A percentile compares a stretch with the other conserved stretches of the same genome.
Evolutionary conservation across 2,888 invertebrate genomes (phyloP).

Genomic region (Agrotis segetum): DNA sequence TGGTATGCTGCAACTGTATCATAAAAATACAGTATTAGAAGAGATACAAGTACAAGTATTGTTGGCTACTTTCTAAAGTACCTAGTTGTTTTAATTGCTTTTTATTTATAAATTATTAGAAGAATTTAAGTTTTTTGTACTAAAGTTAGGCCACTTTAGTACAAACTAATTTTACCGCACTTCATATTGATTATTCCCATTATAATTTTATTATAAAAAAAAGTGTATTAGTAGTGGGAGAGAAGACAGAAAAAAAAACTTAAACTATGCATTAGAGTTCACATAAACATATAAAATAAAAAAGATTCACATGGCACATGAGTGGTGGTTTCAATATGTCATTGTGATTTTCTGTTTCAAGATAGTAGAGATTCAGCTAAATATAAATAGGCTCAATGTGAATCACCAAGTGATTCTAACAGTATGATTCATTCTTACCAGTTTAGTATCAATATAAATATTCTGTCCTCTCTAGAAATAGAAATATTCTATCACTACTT

Average conservation of each 20-base stretch:
- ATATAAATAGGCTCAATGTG: slow-evolving; percentile 40
- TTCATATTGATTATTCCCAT: too few species aligned
- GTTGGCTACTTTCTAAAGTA: too few species aligned
- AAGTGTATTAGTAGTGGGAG: background rate
- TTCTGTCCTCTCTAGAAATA: background rate
- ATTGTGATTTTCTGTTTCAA: slow-evolving; percentile 3
- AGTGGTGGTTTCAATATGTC: background rate
- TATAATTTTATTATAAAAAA: too few species aligned
- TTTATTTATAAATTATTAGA: too few species aligned
- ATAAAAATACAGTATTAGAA: background rate
- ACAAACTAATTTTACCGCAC: too few species aligned
- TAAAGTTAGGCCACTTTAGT: too few species aligned
- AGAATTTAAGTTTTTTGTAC: too few species aligned
- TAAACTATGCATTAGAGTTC: background rate
- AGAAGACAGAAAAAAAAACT: background rate
- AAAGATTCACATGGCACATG: background rate
- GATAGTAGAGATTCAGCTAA: slow-evolving; percentile 15
- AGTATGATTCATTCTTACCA: slow-evolving; percentile 29
- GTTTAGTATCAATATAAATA: slow-evolving; percentile 14
- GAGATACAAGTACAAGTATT: background rate
- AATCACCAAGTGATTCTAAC: slow-evolving; percentile 33
- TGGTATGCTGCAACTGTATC: background rate
- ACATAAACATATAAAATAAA: background rate
- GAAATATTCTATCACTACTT: too few species aligned
- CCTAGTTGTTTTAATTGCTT: too few species aligned